Evolutionary conservation across 2,888 invertebrate species (phyloP).

Genomic region (Acrobasis repandana): DNA sequence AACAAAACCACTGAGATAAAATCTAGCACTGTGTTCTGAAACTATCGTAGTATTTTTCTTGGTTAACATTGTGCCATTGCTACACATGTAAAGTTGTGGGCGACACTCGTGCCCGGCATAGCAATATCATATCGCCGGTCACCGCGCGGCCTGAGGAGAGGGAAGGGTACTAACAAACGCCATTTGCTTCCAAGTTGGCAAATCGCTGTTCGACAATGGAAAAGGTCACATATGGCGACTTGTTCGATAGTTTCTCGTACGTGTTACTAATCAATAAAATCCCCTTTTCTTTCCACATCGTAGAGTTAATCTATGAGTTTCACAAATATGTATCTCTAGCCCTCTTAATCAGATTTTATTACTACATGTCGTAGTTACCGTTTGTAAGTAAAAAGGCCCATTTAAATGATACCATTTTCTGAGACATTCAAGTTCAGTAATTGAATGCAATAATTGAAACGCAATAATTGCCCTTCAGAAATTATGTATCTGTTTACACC

Average conservation of each 20-base stretch:
- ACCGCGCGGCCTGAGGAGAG: background rate
- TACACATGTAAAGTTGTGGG: constrained; percentile 11
- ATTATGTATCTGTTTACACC: too few relatives aligned
- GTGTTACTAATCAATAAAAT: constrained; percentile 12
- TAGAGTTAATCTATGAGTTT: background rate
- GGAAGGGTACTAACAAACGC: background rate
- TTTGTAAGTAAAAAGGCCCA: too few relatives aligned
- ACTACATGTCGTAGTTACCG: too few relatives aligned
- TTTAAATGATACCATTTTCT: too few relatives aligned
- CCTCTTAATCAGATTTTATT: too few relatives aligned
- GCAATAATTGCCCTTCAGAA: too few relatives aligned
- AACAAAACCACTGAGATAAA: background rate
- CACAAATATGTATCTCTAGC: too few relatives aligned
- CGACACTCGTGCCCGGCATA: constrained; percentile 1
- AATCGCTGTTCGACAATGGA: constrained; percentile 3
- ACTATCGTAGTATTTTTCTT: background rate
- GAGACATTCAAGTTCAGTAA: too few relatives aligned
- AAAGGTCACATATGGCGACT: constrained; percentile 9
- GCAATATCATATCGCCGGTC: constrained; percentile 11
- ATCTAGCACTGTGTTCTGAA: background rate
- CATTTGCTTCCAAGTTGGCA: constrained; percentile 3
- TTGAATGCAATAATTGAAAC: too few relatives aligned
- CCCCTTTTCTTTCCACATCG: background rate
- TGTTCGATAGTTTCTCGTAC: constrained; percentile 8
- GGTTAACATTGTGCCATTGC: background rate